Evolutionary conservation across 2,888 invertebrate genomes (phyloP), one percentile per base, ranked within the genome.

Genomic region (Theodoxus fluviatilis): DNA sequence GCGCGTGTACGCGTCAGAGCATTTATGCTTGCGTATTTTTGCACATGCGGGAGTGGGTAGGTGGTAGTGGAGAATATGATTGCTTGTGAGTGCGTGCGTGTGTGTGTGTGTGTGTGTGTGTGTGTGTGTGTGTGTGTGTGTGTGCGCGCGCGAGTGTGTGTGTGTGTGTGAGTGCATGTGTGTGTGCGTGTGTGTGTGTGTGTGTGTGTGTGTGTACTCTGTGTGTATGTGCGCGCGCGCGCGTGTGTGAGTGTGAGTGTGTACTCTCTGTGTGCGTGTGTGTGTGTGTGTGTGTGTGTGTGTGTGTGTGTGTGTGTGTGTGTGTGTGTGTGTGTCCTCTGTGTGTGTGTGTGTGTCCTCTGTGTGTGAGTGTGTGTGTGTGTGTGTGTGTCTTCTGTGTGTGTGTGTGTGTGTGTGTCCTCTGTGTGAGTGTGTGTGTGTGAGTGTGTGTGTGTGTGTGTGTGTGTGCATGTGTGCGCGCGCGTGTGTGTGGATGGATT

Each of bases 391-490:
- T 40, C 7, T 7, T 64, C 18, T n/a, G 38, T 25, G 28, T 15
- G 18, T 25, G 18, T 15, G 38, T 15, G 38, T 61, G 35, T 22
- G 43, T 22, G 28, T 65, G 65, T 12, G 7, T 7, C 7, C 12
- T 22, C 7, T 55, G 12, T 15, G 9, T 6, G 55, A 7, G 12
- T 55, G 55, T n/a, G 9, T 55, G 9, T n/a, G n/a, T n/a, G 9
- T 12, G 33, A 9, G 61, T n/a, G 61, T 31, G 61, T 33, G 61
- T 61, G 61, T 64, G 64, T 38, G 64, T 64, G 64, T 38, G 38
- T 38, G 64, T 38, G 25, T 38, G 25, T 40, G 40, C 7, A 15
- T 64, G 37, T n/a, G 38, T 25, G 28, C 9, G 18, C 37, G 18
- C 9, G 38, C 18, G 38, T 61, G 35, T 22, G 43, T 22, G 28